Evolutionary conservation across 2,797 vertebrate genomes (phyloP), one percentile per base, ranked within the genome.

Genomic region (Notoglanidium macrostoma): DNA sequence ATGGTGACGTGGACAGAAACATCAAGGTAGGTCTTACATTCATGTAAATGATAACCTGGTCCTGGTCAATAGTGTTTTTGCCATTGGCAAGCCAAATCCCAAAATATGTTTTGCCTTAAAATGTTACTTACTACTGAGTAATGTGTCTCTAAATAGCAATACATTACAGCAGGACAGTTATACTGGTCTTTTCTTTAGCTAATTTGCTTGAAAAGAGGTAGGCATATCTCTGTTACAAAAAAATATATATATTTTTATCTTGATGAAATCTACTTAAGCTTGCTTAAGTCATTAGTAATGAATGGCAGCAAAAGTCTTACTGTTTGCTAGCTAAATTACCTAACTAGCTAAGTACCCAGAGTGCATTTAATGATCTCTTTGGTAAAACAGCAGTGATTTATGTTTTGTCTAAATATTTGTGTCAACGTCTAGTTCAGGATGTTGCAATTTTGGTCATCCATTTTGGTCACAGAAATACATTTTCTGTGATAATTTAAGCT

Each of bases 1-100:
- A 99, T 85, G 98, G 98, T 90, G 97, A 99, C 29, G 92, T 98
- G 89, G 96, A 98, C 90, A 97, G 97, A 93, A 96, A 94, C 91
- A 96, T 99, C 90, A 99, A 98, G 97, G 98, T 99, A 89, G 88
- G 0, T 90, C 23, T 85, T 83, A 32, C 59, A 40, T 72, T 49
- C 1, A n/a, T 59, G 40, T 26, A 44, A 80, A 80, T n/a, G 11
- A 26, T 44, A 80, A 80, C 32, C 5, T 51, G 46, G 21, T 23
- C 19, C 44, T 78, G 32, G 3, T 35, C 12, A 49, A 1, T 12
- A 46, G 49, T 77, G 0, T 15, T 54, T 51, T 59, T 59, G 5
- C 15, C 15, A 54, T 54, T 44, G 44, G 72, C 49, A 54, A 29
- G 15, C 49, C 29, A 79, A 57, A 26, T 57, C 10, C 51, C 11